phyloP scores from a whole-genome alignment of 2,888 invertebrate genomes.

The Melangyna quadrimaculata region DNA sequence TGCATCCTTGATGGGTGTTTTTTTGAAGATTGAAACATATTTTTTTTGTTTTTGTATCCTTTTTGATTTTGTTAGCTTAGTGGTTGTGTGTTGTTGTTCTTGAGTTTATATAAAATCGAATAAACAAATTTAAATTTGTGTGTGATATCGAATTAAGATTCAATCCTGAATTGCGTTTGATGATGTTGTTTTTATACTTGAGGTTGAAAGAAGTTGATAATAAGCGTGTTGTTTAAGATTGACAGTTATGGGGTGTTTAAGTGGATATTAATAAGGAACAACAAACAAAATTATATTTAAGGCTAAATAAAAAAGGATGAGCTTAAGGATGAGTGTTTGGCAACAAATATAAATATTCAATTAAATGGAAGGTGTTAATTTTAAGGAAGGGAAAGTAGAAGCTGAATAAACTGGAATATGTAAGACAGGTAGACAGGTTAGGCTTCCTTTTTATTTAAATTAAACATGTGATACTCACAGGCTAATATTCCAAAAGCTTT shows the following conservation, averaged over 20 bases:
- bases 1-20: conserved; percentile 35
- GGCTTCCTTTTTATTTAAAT: too few species aligned
- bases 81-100: background rate
- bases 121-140: background rate
- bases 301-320: background rate
- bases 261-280: conserved; percentile 49
- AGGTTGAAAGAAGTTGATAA: conserved; percentile 58
- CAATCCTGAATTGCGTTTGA: conserved; percentile 46
- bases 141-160: conserved; percentile 58
- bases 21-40: conserved; percentile 28
- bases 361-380: background rate
- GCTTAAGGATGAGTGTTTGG: background rate
- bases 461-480: too few species aligned
- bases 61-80: conserved; percentile 23
- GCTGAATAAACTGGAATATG: too few species aligned
- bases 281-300: background rate
- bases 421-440: too few species aligned
- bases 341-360: background rate
- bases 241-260: conserved; percentile 70
- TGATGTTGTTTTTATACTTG: conserved; percentile 52
- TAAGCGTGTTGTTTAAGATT: conserved; percentile 59
- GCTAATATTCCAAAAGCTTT: too few species aligned
- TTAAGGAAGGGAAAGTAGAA: background rate
- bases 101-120: conserved; percentile 26
- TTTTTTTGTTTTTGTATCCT: conserved; percentile 33